Base-by-base conservation (phyloP, 2,113 vertebrate species). In the Silurus meridionalis region DNA sequence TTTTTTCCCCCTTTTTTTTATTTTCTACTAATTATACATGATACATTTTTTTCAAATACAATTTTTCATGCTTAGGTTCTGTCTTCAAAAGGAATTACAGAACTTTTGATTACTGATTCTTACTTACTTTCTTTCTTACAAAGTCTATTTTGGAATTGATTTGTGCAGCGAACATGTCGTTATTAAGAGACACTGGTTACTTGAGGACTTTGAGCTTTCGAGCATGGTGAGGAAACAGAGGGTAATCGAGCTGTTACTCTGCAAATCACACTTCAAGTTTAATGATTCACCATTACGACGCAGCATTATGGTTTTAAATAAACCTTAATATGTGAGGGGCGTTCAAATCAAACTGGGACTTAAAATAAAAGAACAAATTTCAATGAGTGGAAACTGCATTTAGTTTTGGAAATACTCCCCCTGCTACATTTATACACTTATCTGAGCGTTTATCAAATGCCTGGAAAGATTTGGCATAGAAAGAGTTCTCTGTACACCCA, bases 171-270 rank as follows among this genome's bases (percentile, higher is more conserved):
- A 64, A 14, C 15, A 6, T 6, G 1, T 19, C 8, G 8, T 46
- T 10, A 37, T 19, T 6, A 66, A 11, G 83, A 55, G 50, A 63
- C 66, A 75, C 23, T 72, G 60, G 46, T n/a, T 25, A 21, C 48
- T 28, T 86, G 25, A 80, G 83, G 75, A 83, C 80, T 83, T 86
- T 81, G 77, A 84, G 53, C 82, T 86, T 77, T 72, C 53, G 52
- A 14, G 58, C 25, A 17, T 6, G 50, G 17, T 53, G 85, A 64
- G 25, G 15, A 60, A 85, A 79, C 5, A 75, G 25, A 25, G 60
- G 15, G 23, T 63, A 8, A 9, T 37, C 25, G 21, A 46, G 37
- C 67, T 84, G 69, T 53, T 69, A 21, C 21, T 67, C 74, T 77
- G 11, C 28, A 67, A 25, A 19, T 53, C 23, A 8, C 67, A 64